Conservation (phyloP, 2,888 invertebrate species). For the Synergus umbraculus region DNA sequence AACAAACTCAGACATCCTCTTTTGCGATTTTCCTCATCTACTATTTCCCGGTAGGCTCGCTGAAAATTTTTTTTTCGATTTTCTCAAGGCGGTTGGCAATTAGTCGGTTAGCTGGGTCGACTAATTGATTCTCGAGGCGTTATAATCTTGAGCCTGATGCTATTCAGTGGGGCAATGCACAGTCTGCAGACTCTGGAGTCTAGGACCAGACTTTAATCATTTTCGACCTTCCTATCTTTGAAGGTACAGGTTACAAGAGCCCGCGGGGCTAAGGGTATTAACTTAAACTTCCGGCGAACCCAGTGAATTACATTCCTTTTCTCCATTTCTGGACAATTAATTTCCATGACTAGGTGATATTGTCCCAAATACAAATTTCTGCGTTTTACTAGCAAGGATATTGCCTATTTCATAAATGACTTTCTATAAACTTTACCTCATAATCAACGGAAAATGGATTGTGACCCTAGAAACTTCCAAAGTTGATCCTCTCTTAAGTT, state of each 20-base stretch:
- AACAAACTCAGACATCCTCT: not conserved
- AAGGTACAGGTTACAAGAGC: conserved; percentile 46
- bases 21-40: not conserved
- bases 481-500: too few species aligned
- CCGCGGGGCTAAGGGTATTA: conserved; percentile 46
- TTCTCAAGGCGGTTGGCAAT: conserved; percentile 62
- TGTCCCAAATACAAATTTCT: not conserved
- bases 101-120: conserved; percentile 68
- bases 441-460: not conserved
- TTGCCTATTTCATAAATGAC: conserved; percentile 26
- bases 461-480: too few species aligned
- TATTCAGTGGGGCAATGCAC: conserved; percentile 40
- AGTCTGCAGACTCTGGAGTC: conserved; percentile 37
- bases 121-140: conserved; percentile 70
- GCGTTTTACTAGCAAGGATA: not conserved
- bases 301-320: conserved; percentile 3
- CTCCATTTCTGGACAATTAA: conserved; percentile 4
- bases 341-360: not conserved
- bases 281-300: conserved; percentile 46
- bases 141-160: conserved; percentile 62
- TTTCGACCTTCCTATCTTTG: conserved; percentile 46
- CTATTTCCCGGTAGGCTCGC: conserved; percentile 4
- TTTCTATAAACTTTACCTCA: not conserved
- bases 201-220: conserved; percentile 53
- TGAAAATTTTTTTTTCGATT: conserved; percentile 35